Evolutionary conservation across 2,797 vertebrate species (phyloP), one percentile per base, ranked within the genome.

Genomic region (Pangasius larnaudii): DNA sequence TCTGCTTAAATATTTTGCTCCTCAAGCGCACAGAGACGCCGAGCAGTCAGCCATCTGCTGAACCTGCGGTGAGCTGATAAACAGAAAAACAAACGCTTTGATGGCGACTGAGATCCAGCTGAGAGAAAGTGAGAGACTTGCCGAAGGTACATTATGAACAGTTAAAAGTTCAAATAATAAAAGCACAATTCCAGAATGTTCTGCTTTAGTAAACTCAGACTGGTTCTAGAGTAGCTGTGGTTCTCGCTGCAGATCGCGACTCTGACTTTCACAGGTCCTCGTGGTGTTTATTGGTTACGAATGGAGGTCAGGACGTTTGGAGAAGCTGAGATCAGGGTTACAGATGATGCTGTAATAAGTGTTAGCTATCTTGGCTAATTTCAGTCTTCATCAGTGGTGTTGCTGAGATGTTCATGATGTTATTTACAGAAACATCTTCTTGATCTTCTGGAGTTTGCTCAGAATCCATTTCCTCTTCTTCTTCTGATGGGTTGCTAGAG

Each of bases 361-460:
- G 42, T 84, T 85, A 84, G 83, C 33, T 74, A 22, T 78, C 87
- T 80, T 89, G 67, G 46, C 74, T 88, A 39, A 88, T 87, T 69
- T 89, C 84, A 88, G 22, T 77, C 16, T 84, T 90, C 72, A 59
- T 51, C 7, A 67, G 36, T 85, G 63, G 46, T 30, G 85, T 49
- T 61, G 83, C 46, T 72, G 33, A 69, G 1, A 85, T 18, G 71
- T 83, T 87, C 77, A 86, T 74, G 67, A 79, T 1, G 0, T 89
- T 85, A 85, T 88, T 85, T 77, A 46, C 16, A 13, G 46, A 39
- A 39, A 79, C 19, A 49, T 51, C 42, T 80, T 86, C 65, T 24
- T 49, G 83, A 67, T n/a, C 51, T 82, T 86, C 59, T 51, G 51
- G 19, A 61, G 27, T 80, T 33, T 61, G 51, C 16, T 80, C 87